Conservation (phyloP, 1,140 invertebrate genomes). For the Drosophila chauvacae region DNA sequence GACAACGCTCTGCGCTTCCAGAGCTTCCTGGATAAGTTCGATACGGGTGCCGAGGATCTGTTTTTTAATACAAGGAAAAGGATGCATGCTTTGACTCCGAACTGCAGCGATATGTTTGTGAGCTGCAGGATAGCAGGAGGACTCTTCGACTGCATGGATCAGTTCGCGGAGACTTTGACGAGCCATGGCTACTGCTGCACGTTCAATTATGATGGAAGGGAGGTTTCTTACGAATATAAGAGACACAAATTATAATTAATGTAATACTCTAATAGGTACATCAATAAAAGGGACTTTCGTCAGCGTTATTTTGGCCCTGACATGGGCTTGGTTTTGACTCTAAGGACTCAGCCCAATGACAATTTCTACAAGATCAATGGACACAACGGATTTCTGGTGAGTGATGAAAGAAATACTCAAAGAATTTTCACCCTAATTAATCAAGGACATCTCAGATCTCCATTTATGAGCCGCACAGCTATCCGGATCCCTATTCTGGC, state of each 20-base stretch:
- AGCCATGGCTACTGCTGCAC: constrained; percentile 69
- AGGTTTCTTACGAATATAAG: not conserved
- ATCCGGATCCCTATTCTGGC: constrained; percentile 68
- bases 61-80: constrained; percentile 68
- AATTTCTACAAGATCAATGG: constrained; percentile 70
- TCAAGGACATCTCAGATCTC: constrained; percentile 38
- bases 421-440: not conserved
- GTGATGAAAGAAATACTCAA: not conserved
- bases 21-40: constrained; percentile 62
- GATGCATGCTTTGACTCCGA: constrained; percentile 64
- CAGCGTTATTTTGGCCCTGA: constrained; percentile 66
- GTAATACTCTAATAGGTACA: constrained; percentile 33
- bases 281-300: constrained; percentile 36
- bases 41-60: constrained; percentile 58
- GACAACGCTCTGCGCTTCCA: constrained; percentile 63
- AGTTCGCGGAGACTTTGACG: constrained; percentile 61
- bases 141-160: constrained; percentile 51
- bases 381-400: constrained; percentile 80
- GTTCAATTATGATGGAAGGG: constrained; percentile 65
- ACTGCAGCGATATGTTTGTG: constrained; percentile 67
- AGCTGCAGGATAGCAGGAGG: constrained; percentile 62
- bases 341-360: constrained; percentile 78
- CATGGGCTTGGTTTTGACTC: constrained; percentile 80
- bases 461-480: constrained; percentile 55
- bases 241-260: not conserved